Base-by-base conservation (phyloP, 2,797 vertebrate genomes). In the Acipenser ruthenus region DNA sequence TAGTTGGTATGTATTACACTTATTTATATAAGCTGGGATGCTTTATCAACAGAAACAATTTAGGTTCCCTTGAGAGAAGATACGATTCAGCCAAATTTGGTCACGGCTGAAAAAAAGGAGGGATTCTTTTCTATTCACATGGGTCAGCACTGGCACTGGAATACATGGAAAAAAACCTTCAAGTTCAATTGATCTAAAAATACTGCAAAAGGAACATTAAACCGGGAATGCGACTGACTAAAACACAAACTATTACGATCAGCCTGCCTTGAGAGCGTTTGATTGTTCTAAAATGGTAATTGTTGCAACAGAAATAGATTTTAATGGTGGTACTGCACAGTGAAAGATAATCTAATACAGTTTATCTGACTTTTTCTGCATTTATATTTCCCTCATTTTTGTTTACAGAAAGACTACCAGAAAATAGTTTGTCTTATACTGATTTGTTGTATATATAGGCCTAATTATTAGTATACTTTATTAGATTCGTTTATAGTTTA, bases 31-130 rank as follows among this genome's bases (percentile, higher is more conserved):
- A 88, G 83, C 71, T 72, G 83, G 82, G 82, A 79, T 82, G 83
- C 69, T 83, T 82, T 83, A 79, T 74, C 87, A 87, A 82, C 75
- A 79, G 82, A 66, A 85, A 80, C 86, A 87, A 90, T 86, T 82
- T 77, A 77, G 80, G 85, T 91, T 82, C 83, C 88, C 71, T 73
- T 71, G 74, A 82, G 88, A 82, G 76, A 59, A 86, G 81, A 87
- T 74, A 77, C 6, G 82, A 77, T 83, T 87, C 84, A 83, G 87
- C 89, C 92, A 91, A 91, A 92, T 93, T 94, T 93, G 92, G 92
- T 93, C 88, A 93, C 78, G 79, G 82, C 78, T 84, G 84, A 87
- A 85, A 37, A 37, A 37, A 87, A 82, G 71, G 72, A 73, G 74
- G 82, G 87, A 89, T 85, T 78, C 86, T 87, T 91, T 91, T 89